phyloP scores from a whole-genome alignment of 2,113 vertebrate species.

The Epinephelus moara region DNA sequence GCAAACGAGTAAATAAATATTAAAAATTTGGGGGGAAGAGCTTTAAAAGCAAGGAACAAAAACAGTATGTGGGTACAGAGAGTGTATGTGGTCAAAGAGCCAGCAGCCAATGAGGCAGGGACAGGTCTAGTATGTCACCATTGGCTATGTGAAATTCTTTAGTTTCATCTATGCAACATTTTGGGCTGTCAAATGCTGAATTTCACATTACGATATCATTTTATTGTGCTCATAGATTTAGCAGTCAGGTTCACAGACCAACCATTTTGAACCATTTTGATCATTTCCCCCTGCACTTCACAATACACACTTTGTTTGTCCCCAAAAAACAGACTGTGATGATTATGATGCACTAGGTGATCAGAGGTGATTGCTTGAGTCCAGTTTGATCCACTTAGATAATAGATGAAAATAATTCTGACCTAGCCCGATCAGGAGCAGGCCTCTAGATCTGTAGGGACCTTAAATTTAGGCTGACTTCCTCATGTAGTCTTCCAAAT shows the following conservation, averaged over 20 bases:
- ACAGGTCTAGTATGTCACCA: too few species aligned
- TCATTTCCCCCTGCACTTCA: neutral
- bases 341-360: neutral
- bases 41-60: too few species aligned
- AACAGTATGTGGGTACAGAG: too few species aligned
- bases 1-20: too few species aligned
- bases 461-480: neutral
- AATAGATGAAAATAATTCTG: neutral
- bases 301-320: neutral
- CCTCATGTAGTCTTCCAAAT: neutral
- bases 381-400: neutral
- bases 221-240: neutral
- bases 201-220: neutral
- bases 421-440: neutral
- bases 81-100: too few species aligned
- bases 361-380: neutral
- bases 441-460: neutral
- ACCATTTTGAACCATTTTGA: neutral
- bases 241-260: neutral
- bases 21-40: too few species aligned
- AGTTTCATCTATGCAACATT: neutral
- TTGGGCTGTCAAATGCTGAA: neutral
- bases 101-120: too few species aligned
- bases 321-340: neutral
- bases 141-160: too few species aligned